phyloP scores from a whole-genome alignment of 1,140 invertebrate genomes.

The Tetramorium alpestre region DNA sequence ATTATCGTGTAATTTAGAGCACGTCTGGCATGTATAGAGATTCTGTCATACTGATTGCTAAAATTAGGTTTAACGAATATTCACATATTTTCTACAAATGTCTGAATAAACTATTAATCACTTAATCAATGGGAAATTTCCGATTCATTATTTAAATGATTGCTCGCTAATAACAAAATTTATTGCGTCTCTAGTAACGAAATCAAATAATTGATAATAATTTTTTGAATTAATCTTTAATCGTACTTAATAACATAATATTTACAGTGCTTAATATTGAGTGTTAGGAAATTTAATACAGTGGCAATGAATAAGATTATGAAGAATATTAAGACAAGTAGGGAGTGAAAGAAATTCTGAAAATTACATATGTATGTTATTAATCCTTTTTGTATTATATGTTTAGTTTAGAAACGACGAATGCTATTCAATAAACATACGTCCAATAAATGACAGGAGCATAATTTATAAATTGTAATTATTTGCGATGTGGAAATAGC shows the following conservation, averaged over 20 bases:
- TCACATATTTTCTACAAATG: background rate
- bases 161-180: background rate
- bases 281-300: background rate
- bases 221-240: background rate
- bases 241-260: background rate
- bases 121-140: background rate
- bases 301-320: no score
- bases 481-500: conserved; percentile 30
- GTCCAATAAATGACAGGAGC: conserved; percentile 9
- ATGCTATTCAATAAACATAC: background rate
- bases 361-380: background rate
- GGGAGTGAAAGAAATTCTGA: background rate
- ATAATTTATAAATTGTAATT: conserved; percentile 54
- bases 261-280: background rate
- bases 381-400: background rate
- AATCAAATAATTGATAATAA: background rate
- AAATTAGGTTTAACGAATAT: background rate
- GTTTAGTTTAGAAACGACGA: background rate
- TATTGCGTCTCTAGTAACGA: background rate
- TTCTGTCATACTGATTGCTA: background rate
- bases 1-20: background rate
- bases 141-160: background rate
- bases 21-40: background rate
- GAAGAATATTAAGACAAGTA: background rate
- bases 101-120: background rate